Percentiles rank a stretch among this genome's conserved stretches.
Conservation (phyloP, 1,140 invertebrate genomes). For the Pinna nobilis region DNA sequence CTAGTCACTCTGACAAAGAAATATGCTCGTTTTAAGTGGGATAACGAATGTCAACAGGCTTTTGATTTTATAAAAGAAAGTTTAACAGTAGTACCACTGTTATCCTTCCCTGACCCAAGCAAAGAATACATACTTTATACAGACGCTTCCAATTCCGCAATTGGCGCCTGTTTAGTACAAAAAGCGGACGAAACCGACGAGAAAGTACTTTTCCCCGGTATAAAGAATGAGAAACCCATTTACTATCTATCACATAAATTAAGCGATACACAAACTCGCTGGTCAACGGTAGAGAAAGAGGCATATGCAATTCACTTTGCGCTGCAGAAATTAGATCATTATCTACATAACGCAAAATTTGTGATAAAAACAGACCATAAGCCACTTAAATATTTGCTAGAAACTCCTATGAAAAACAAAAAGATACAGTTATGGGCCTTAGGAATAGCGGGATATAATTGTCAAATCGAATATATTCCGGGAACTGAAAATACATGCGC, state of each 20-base stretch:
- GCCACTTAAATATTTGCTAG: slow-evolving; percentile 43
- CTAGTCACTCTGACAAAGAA: slow-evolving; percentile 71
- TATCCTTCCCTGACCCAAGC: slow-evolving; percentile 41
- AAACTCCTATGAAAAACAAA: slow-evolving; percentile 47
- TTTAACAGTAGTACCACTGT: slow-evolving; percentile 41
- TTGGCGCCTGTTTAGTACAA: slow-evolving; percentile 42
- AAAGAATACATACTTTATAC: slow-evolving; percentile 43
- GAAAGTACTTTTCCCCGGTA: neutral
- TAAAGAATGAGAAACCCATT: slow-evolving; percentile 40
- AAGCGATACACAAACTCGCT: slow-evolving; percentile 38
- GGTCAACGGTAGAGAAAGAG: slow-evolving; percentile 54
- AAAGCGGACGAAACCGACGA: slow-evolving; percentile 8
- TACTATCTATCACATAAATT: slow-evolving; percentile 53
- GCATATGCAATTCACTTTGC: slow-evolving; percentile 53
- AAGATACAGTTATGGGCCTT: slow-evolving; percentile 50
- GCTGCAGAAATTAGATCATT: slow-evolving; percentile 52
- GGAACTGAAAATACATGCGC: slow-evolving; percentile 40
- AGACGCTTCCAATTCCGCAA: slow-evolving; percentile 36
- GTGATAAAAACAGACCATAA: slow-evolving; percentile 53
- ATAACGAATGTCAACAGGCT: slow-evolving; percentile 33
- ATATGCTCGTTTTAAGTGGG: slow-evolving; percentile 54
- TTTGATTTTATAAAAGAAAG: slow-evolving; percentile 56
- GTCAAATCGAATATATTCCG: slow-evolving; percentile 39
- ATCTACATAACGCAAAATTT: slow-evolving; percentile 31
- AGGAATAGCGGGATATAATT: slow-evolving; percentile 39